A percentile compares a stretch with the other conserved stretches of the same genome.
phyloP scores from a whole-genome alignment of 2,797 vertebrate species.

The Apogon talboti region DNA sequence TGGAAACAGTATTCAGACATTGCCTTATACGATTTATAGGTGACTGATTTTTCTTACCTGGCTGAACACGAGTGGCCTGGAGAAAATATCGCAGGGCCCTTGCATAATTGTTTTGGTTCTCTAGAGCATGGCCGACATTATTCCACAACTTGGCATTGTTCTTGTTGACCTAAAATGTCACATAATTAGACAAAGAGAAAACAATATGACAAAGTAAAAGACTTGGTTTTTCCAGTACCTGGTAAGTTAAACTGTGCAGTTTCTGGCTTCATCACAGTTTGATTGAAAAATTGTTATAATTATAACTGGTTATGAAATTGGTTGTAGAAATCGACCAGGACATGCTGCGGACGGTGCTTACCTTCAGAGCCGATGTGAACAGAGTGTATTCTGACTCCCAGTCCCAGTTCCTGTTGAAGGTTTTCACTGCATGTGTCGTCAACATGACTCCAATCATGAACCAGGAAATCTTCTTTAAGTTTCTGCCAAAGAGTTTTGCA shows the following conservation, averaged over 20 bases:
- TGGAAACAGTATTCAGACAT: no score
- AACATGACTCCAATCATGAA: conserved; percentile 89
- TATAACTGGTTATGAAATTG: no score
- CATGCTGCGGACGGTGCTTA: conserved; percentile 65
- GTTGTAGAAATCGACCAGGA: not conserved
- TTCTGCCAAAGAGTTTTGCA: conserved; percentile 69
- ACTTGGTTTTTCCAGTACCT: no score
- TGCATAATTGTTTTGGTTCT: conserved; percentile 95
- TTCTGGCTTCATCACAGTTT: not conserved
- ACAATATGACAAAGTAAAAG: not conserved
- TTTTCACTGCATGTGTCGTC: conserved; percentile 93
- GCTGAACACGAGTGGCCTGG: conserved; percentile 95
- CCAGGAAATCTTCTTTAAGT: conserved; percentile 92
- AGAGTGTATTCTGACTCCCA: conserved; percentile 98
- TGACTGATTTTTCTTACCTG: conserved; percentile 84
- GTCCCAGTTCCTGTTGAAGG: conserved; percentile 96
- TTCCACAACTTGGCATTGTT: conserved; percentile 99
- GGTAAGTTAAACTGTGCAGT: no score
- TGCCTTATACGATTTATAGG: not conserved
- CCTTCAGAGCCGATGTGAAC: conserved; percentile 97
- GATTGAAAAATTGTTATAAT: not conserved
- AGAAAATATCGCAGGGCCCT: conserved; percentile 93
- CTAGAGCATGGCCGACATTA: conserved; percentile 96
- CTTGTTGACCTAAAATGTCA: conserved; percentile 91
- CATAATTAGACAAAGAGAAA: conserved; percentile 6